Conservation (phyloP, 1,140 invertebrate species). For the Hylaeus anthracinus region DNA sequence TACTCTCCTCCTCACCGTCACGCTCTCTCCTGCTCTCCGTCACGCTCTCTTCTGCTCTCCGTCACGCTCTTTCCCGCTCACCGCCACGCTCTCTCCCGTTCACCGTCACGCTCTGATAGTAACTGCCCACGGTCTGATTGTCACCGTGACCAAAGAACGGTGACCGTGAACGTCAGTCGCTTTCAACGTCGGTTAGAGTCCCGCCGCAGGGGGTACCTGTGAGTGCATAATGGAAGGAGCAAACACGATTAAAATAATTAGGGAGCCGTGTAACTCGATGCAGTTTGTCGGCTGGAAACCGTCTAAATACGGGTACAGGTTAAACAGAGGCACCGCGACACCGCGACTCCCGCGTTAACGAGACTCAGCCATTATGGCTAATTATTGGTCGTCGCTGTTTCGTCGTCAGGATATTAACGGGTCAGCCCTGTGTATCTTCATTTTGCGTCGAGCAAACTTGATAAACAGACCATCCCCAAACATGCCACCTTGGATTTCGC, state of each 20-base stretch:
- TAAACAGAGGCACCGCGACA: not conserved
- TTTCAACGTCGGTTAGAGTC: slow-evolving; percentile 8
- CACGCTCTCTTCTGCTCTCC: too few relatives aligned
- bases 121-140: too few relatives aligned
- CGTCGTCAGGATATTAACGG: too few relatives aligned
- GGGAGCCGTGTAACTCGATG: not conserved
- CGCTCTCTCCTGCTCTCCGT: too few relatives aligned
- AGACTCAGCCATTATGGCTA: not conserved
- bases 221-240: slow-evolving; percentile 21
- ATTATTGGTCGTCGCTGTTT: not conserved
- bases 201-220: not conserved
- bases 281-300: not conserved
- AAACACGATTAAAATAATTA: slow-evolving; percentile 47
- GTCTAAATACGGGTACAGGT: slow-evolving; percentile 13
- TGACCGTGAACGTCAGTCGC: not conserved
- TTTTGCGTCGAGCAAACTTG: too few relatives aligned
- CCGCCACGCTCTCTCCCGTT: too few relatives aligned
- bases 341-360: not conserved
- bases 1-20: too few relatives aligned
- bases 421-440: too few relatives aligned
- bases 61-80: too few relatives aligned
- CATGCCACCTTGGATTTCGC: not conserved
- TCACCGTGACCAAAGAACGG: too few relatives aligned
- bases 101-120: too few relatives aligned
- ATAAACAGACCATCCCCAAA: too few relatives aligned